phyloP scores from a whole-genome alignment of 2,113 vertebrate species.

The Pygoscelis antarcticus region DNA sequence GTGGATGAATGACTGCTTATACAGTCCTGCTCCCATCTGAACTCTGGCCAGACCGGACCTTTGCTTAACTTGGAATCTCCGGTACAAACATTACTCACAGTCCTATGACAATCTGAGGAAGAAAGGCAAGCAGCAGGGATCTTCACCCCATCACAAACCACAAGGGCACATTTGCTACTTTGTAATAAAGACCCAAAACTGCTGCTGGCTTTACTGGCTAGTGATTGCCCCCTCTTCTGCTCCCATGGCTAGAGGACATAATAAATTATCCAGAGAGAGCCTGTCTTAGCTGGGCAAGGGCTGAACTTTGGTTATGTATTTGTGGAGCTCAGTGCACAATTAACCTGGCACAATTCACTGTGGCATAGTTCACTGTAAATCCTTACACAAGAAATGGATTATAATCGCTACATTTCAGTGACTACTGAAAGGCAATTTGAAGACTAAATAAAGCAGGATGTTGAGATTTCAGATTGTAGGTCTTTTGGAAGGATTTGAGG shows the following conservation, averaged over 20 bases:
- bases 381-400: neutral
- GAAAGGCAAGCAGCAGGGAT: neutral
- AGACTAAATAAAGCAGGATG: neutral
- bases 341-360: neutral
- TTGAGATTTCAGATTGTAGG: neutral
- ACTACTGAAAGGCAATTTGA: neutral
- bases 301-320: neutral
- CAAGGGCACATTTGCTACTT: neutral
- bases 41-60: neutral
- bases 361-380: conserved; percentile 12
- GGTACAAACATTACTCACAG: neutral
- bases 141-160: neutral
- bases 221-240: neutral
- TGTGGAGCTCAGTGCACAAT: neutral
- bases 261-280: neutral
- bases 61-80: neutral
- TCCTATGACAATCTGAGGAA: neutral
- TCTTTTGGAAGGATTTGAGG: conserved; percentile 11
- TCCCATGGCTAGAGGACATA: neutral
- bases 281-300: neutral
- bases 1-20: neutral
- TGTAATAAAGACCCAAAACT: neutral
- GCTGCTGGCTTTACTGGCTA: neutral
- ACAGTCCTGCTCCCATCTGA: neutral
- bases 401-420: conserved; percentile 10